Evolutionary conservation across 2,888 invertebrate genomes (phyloP), one percentile per base, ranked within the genome.

Genomic region (Eueremaeus valkanovi): DNA sequence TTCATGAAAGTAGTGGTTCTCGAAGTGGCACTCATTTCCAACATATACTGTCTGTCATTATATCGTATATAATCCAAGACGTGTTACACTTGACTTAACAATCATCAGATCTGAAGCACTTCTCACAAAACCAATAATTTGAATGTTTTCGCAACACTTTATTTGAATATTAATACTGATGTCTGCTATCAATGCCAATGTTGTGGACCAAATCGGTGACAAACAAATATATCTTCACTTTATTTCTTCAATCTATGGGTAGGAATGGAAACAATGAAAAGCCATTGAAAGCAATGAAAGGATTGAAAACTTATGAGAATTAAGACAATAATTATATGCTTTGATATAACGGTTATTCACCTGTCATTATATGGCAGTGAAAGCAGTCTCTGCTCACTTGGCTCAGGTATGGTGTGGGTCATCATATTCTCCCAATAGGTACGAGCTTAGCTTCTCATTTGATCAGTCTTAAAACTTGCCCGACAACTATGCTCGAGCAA

Each of bases 1-100:
- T 76, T 75, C 77, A 78, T 77, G 31, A 78, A 78, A 75, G 33
- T 31, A 33, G 63, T 36, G 21, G 63, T 63, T 63, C 63, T 63
- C 21, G 33, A 33, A 33, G 33, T 63, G 31, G n/a, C 31, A 31
- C n/a, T 63, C 63, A 63, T 63, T 63, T 63, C 63, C 18, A 63
- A 3, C 33, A 11, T n/a, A 33, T 51, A 6, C 16, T 61, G 13
- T 29, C 16, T 61, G 13, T 61, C 61, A 61, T 61, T 61, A 61
- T 61, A 51, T 51, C n/a, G n/a, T 51, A 61, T 13, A 29, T 61
- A 61, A 61, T 61, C 61, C 61, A 29, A 61, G 31, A 61, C 61
- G 29, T 29, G 61, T 61, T 61, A 18, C 29, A 61, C 29, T 29
- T 61, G 29, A 61, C 61, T 63, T 33, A 63, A 63, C 5, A 63